A percentile compares a stretch with the other conserved stretches of the same genome.
These are phyloP conservation scores for Chitala chitala DNA, from an alignment of 2,113 vertebrate species.

Conservation along the genomic window DNA sequence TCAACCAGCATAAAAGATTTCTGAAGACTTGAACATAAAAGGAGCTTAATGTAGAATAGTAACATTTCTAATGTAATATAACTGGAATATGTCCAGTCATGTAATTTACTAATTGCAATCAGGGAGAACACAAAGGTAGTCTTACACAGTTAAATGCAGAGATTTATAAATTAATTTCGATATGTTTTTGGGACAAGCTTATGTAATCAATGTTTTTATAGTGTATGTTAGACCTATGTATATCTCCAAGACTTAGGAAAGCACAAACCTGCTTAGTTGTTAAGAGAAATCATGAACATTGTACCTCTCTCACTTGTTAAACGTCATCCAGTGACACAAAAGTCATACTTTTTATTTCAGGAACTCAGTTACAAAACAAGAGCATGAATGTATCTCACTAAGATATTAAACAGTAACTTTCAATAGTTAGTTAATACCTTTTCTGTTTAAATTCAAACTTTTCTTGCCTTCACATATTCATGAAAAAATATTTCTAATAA, in stretches of 20 bases:
- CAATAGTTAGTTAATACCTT: too few relatives aligned
- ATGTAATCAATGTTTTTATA: not conserved
- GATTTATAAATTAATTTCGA: slow-evolving; percentile 18
- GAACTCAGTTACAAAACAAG: too few relatives aligned
- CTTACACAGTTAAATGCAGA: slow-evolving; percentile 28
- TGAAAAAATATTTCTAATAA: too few relatives aligned
- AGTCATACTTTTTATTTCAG: too few relatives aligned
- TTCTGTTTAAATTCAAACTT: too few relatives aligned
- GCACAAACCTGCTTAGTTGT: not conserved
- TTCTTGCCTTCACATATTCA: too few relatives aligned
- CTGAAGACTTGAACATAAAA: slow-evolving; percentile 35
- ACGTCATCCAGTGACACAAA: too few relatives aligned
- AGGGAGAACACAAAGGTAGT: slow-evolving; percentile 48
- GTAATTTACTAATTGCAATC: slow-evolving; percentile 67
- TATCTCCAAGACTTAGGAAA: not conserved
- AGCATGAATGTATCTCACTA: too few relatives aligned
- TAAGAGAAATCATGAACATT: not conserved
- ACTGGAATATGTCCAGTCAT: slow-evolving; percentile 61
- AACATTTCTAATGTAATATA: slow-evolving; percentile 59
- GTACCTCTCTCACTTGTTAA: too few relatives aligned
- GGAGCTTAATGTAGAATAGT: slow-evolving; percentile 42
- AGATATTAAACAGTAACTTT: too few relatives aligned
- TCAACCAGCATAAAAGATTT: slow-evolving; percentile 56
- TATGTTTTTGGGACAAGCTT: slow-evolving; percentile 7
- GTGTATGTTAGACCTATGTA: too few relatives aligned